These are phyloP conservation scores for Gracilinanus agilis DNA, from an alignment of 2,113 vertebrate species.

Conservation along the genomic window DNA sequence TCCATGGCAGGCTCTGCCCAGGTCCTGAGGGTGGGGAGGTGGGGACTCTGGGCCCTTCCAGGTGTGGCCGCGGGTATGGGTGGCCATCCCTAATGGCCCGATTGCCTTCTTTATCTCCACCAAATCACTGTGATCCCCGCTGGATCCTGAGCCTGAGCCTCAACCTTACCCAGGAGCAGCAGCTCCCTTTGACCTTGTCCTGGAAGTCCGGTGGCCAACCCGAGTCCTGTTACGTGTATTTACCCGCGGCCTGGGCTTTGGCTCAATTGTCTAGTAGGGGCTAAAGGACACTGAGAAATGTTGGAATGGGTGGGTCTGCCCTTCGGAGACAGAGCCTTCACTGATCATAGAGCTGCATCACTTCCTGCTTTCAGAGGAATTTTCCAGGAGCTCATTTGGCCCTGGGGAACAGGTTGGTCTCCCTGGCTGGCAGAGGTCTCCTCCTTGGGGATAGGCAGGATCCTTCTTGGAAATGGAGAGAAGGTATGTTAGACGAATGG, in stretches of 20 bases:
- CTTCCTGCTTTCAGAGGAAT: not conserved
- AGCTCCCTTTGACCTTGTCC: slow-evolving; percentile 89
- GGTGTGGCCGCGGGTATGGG: slow-evolving; percentile 84
- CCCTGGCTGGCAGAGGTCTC: not conserved
- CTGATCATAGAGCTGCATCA: slow-evolving; percentile 83
- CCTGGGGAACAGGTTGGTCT: not conserved
- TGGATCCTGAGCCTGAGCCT: slow-evolving; percentile 86
- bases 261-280: slow-evolving; percentile 83
- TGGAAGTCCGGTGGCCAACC: slow-evolving; percentile 71
- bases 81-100: slow-evolving; percentile 80
- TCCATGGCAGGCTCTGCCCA: slow-evolving; percentile 62
- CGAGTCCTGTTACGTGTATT: slow-evolving; percentile 89
- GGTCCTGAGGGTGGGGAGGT: slow-evolving; percentile 85
- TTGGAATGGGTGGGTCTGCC: slow-evolving; percentile 85
- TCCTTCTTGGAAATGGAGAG: not conserved
- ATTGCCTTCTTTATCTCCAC: slow-evolving; percentile 88
- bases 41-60: slow-evolving; percentile 90
- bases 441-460: not conserved
- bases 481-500: not conserved
- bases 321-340: slow-evolving; percentile 74
- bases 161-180: slow-evolving; percentile 84
- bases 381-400: not conserved
- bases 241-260: slow-evolving; percentile 75
- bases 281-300: slow-evolving; percentile 86
- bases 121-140: slow-evolving; percentile 89